Evolutionary conservation across 2,113 vertebrate genomes (phyloP).

Genomic region (Panurus biarmicus): DNA sequence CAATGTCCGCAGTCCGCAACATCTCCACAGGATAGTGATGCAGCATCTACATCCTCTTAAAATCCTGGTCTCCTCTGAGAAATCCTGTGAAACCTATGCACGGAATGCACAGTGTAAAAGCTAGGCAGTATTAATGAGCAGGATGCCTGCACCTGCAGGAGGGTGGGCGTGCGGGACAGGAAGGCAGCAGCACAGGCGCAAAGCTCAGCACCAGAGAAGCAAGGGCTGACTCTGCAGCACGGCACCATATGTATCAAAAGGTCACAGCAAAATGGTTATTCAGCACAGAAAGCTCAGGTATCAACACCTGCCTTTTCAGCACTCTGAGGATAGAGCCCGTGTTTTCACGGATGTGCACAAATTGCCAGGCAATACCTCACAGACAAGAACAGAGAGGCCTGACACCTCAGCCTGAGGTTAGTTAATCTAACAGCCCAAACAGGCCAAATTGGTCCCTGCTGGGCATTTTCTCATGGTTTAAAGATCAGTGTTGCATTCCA

Average conservation of each 20-base stretch:
- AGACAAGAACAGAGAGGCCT: background rate
- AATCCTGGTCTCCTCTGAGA: background rate
- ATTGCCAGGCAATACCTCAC: background rate
- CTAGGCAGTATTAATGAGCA: background rate
- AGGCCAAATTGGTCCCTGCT: background rate
- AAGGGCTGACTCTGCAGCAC: background rate
- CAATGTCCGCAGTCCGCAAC: background rate
- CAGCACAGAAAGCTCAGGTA: background rate
- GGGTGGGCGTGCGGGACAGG: background rate
- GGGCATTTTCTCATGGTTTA: background rate
- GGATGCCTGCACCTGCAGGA: background rate
- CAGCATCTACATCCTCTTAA: background rate
- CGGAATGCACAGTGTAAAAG: background rate
- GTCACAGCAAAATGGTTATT: background rate
- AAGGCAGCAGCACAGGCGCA: accelerated
- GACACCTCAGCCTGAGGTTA: background rate
- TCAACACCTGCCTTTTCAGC: background rate
- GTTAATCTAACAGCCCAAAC: background rate
- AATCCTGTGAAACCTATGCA: background rate
- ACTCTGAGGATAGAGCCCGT: background rate
- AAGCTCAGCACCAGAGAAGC: background rate
- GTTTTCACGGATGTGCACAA: background rate
- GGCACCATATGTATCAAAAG: background rate
- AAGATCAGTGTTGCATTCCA: slow-evolving; percentile 22
- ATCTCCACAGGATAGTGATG: background rate